phyloP scores from a whole-genome alignment of 1,140 invertebrate species.

The Bombus impatiens region DNA sequence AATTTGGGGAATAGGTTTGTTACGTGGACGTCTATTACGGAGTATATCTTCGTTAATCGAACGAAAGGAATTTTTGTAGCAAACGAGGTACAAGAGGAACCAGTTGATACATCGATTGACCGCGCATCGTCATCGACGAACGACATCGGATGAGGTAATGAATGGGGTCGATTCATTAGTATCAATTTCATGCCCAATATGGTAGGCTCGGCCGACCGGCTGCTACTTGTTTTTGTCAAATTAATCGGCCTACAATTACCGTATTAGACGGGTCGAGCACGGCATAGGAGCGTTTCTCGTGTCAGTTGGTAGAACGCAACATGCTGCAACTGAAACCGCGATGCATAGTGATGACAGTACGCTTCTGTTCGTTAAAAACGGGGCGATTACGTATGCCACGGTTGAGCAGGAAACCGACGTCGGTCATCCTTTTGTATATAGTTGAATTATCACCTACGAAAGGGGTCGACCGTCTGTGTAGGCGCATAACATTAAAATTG shows the following conservation, averaged over 20 bases:
- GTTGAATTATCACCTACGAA: slow-evolving; percentile 33
- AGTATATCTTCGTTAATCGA: slow-evolving; percentile 56
- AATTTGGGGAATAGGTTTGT: background rate
- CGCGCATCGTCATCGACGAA: slow-evolving; percentile 46
- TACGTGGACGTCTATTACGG: background rate
- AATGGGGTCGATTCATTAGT: slow-evolving; percentile 59
- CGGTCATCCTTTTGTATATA: background rate
- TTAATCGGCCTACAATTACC: slow-evolving; percentile 76
- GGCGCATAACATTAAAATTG: background rate
- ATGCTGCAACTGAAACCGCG: slow-evolving; percentile 58
- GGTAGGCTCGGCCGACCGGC: slow-evolving; percentile 51
- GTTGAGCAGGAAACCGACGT: background rate
- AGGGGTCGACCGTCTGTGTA: background rate
- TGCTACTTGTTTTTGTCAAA: slow-evolving; percentile 70
- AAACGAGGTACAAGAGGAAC: slow-evolving; percentile 46
- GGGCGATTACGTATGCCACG: slow-evolving; percentile 38
- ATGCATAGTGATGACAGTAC: slow-evolving; percentile 45
- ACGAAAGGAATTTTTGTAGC: slow-evolving; percentile 29
- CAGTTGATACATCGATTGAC: slow-evolving; percentile 60
- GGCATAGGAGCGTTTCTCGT: slow-evolving; percentile 61
- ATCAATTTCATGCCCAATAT: slow-evolving; percentile 71
- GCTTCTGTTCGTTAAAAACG: slow-evolving; percentile 48
- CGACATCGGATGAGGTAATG: slow-evolving; percentile 10
- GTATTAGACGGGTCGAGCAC: slow-evolving; percentile 63
- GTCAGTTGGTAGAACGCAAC: slow-evolving; percentile 74